These are phyloP conservation scores for Drosophila mayaguana DNA, from an alignment of 2,888 invertebrate species.

Conservation along the genomic window DNA sequence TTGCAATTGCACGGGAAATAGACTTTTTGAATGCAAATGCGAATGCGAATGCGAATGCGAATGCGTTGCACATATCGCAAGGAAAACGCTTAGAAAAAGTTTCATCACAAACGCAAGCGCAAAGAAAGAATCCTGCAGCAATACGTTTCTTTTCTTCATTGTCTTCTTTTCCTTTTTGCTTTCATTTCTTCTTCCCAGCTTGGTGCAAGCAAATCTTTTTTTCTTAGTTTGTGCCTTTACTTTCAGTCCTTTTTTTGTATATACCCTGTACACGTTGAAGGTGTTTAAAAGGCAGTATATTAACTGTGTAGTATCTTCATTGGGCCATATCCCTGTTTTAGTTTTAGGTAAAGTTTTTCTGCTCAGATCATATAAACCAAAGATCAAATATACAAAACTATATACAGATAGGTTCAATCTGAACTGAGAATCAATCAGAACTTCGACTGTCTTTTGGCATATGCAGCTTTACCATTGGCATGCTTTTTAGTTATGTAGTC, in stretches of 20 bases:
- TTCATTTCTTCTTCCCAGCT: slow-evolving; percentile 17
- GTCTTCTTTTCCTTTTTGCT: not conserved
- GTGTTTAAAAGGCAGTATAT: not conserved
- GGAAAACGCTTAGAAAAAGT: slow-evolving; percentile 73
- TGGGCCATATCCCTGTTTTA: too few relatives aligned
- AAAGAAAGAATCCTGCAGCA: slow-evolving; percentile 55
- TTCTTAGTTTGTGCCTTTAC: slow-evolving; percentile 43
- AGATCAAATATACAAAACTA: too few relatives aligned
- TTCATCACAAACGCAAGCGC: slow-evolving; percentile 24
- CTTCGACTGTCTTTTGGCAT: too few relatives aligned
- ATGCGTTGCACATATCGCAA: slow-evolving; percentile 76
- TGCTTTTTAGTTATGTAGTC: not conserved
- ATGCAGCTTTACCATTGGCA: too few relatives aligned
- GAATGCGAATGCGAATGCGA: slow-evolving; percentile 68
- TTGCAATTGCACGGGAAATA: slow-evolving; percentile 79
- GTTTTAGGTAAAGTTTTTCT: too few relatives aligned
- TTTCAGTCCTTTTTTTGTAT: slow-evolving; percentile 38
- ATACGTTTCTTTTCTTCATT: slow-evolving; percentile 44
- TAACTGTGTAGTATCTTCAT: not conserved
- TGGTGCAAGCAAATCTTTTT: slow-evolving; percentile 36
- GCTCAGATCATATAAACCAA: too few relatives aligned
- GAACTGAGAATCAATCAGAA: not conserved
- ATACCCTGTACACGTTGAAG: not conserved
- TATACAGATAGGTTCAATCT: not conserved
- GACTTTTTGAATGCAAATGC: slow-evolving; percentile 78